phyloP scores from a whole-genome alignment of 1,140 invertebrate species.

The Nephotettix cincticeps region DNA sequence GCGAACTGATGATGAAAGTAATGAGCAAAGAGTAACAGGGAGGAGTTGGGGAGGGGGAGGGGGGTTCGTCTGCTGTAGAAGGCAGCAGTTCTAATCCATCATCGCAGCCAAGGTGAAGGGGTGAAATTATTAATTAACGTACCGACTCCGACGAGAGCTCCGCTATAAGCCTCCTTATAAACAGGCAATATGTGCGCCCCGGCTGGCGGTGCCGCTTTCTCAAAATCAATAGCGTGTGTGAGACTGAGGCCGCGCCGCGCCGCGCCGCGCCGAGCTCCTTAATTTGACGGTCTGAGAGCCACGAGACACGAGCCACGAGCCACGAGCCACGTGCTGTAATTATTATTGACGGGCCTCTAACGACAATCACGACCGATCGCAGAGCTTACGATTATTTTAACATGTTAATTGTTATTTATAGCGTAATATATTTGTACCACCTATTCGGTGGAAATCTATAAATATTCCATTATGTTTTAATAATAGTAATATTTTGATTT shows the following conservation, averaged over 20 bases:
- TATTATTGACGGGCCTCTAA: too few species aligned
- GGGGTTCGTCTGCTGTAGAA: constrained; percentile 13
- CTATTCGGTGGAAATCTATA: too few species aligned
- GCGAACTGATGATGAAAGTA: neutral
- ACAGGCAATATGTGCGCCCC: constrained; percentile 11
- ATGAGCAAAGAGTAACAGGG: neutral
- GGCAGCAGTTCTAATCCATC: constrained; percentile 25
- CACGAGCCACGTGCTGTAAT: too few species aligned
- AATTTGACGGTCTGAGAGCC: too few species aligned
- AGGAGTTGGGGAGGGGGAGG: neutral
- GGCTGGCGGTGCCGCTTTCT: neutral
- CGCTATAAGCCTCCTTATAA: constrained; percentile 23
- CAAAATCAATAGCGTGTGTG: constrained; percentile 14
- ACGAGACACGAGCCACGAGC: too few species aligned
- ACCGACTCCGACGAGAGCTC: neutral
- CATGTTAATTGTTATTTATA: too few species aligned
- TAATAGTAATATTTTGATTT: too few species aligned
- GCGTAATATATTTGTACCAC: too few species aligned
- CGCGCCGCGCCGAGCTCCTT: neutral
- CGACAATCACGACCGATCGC: too few species aligned
- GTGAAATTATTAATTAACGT: constrained; percentile 28
- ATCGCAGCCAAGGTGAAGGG: constrained; percentile 5
- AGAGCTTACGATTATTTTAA: too few species aligned
- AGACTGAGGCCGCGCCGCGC: neutral
- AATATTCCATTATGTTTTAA: too few species aligned